Evolutionary conservation across 2,113 vertebrate species (phyloP), one percentile per base, ranked within the genome.

Genomic region (Sclerurus mexicanus): DNA sequence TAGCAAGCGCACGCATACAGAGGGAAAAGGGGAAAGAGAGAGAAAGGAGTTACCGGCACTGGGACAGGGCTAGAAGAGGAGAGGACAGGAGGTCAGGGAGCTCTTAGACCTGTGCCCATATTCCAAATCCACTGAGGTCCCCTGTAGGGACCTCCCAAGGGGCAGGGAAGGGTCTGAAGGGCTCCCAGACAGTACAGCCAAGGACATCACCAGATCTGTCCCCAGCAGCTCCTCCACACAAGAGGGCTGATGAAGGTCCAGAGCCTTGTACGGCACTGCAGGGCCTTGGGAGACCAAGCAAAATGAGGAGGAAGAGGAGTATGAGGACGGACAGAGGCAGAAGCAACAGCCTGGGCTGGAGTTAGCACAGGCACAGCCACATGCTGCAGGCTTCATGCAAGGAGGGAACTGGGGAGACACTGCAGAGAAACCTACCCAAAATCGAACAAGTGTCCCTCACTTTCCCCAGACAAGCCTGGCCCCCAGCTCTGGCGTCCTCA

Each of bases 1-100:
- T 98, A 99, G 98, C 98, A 98, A 96, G 97, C 73, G 97, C 97
- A 97, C 95, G 97, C 96, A 86, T 92, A 97, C 96, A 94, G 97
- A 97, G 96, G 96, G 95, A 94, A 87, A 95, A 94, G 90, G 90
- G 90, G 96, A 96, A 96, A 97, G 96, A 96, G 97, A 97, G 97
- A 98, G 97, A 98, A 87, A 97, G 97, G 93, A 98, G 89, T 96
- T 98, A 97, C 84, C 77, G 42, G 10, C 50, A 81, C 71, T 97
- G 94, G 92, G 94, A 96, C 87, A 94, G 94, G 86, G 91, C 53
- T 30, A 59, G 72, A n/a, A 66, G 28, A 87, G 66, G 14, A 87
- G 47, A 8, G 27, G 33, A 79, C 39, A 67, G 66, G 27, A 88
- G 22, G 44, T 28, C 28, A 30, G 8, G 62, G 53, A 89, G 76